Evolutionary conservation across 2,888 invertebrate genomes (phyloP), one percentile per base, ranked within the genome.

Genomic region (Camponotus fellah): DNA sequence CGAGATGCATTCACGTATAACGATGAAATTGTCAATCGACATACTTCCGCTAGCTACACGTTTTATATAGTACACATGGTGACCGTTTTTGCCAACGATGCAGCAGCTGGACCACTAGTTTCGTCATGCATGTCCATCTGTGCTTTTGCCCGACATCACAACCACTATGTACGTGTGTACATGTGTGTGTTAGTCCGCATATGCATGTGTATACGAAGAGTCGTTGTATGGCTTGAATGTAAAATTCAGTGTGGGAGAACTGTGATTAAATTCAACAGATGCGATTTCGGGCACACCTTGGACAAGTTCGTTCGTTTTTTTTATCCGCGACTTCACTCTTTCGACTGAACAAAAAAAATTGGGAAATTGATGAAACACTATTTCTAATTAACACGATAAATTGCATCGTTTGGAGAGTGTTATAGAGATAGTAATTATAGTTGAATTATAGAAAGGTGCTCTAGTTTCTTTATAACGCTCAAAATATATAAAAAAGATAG

Each of bases 41-140:
- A 71, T 71, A 71, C 66, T 43, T 69, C 37, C 49, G 26, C 69
- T 21, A 37, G 34, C 26, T 71, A 49, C 79, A 80, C 71, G 32
- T 80, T 83, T 83, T 77, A 77, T 66, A 68, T 64, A 56, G 66
- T 56, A 64, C 79, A 34, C 43, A 40, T 43, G 66, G 56, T 71
- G 43, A 56, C 64, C 71, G 65, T 69, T 85, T 84, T 85, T 66
- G 85, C 82, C 75, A 76, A 69, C 66, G 72, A 14, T 64, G 79
- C 75, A 80, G 64, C 83, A 75, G 80, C 79, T 85, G 85, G 68
- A 71, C 79, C 68, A 75, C 71, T 71, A 85, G 81, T 62, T 82
- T 68, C 72, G 81, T 66, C 85, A 62, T 79, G 77, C 82, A 58
- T 82, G 66, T 82, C 82, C 85, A 60, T 77, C 72, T 82, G 85